Conservation (phyloP, 1,140 invertebrate genomes). For the Sitobion miscanthi region DNA sequence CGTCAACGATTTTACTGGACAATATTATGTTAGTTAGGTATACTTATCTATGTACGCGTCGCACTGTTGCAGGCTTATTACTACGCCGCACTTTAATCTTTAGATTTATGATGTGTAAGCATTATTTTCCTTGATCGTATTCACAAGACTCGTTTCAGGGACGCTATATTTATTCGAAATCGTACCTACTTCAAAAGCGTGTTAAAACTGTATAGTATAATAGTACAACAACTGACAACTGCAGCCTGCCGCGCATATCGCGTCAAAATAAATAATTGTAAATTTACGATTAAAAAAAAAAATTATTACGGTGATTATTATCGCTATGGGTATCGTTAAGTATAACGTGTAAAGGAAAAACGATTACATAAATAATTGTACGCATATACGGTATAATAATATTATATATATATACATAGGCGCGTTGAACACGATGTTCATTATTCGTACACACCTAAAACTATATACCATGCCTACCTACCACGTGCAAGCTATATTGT, state of each 20-base stretch:
- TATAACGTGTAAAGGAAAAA: slow-evolving; percentile 12
- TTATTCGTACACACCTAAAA: not conserved
- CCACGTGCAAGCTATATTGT: not conserved
- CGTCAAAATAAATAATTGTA: not conserved
- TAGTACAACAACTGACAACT: too few relatives aligned
- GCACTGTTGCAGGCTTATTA: not conserved
- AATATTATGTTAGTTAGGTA: not conserved
- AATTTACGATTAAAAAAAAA: not conserved
- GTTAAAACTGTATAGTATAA: not conserved
- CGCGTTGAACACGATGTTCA: not conserved
- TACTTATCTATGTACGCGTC: not conserved
- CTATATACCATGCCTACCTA: too few relatives aligned
- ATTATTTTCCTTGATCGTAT: not conserved
- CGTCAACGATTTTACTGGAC: not conserved
- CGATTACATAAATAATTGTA: slow-evolving; percentile 10
- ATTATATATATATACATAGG: not conserved
- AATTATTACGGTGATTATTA: not conserved
- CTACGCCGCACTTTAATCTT: not conserved
- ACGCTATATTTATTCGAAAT: not conserved
- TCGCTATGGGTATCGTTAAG: not conserved
- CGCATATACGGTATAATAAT: not conserved
- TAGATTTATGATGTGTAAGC: not conserved
- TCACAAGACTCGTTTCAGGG: not conserved
- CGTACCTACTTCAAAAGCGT: not conserved
- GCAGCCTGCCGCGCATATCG: not conserved